Conservation (phyloP, 1,140 invertebrate genomes). For the Zaprionus vittiger region DNA sequence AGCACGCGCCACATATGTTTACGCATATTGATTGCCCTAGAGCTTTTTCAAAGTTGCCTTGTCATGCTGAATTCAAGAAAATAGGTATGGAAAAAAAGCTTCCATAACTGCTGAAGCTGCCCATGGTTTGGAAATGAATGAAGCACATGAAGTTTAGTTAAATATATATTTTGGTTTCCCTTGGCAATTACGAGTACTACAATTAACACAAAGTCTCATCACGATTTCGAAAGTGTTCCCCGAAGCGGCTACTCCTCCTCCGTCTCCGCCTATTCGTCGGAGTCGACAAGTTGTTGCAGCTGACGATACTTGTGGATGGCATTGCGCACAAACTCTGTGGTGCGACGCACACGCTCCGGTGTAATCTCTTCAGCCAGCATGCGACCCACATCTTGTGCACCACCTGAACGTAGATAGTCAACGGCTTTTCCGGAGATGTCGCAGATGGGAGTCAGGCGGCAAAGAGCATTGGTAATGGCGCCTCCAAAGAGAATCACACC, state of each 20-base stretch:
- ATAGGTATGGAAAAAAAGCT: not conserved
- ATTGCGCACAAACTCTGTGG: conserved; percentile 87
- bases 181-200: conserved; percentile 34
- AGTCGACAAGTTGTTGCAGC: conserved; percentile 56
- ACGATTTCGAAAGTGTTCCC: not conserved
- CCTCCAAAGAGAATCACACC: conserved; percentile 86
- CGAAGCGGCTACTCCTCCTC: not conserved
- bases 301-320: conserved; percentile 88
- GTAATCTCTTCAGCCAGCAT: conserved; percentile 81
- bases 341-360: conserved; percentile 86
- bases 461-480: conserved; percentile 86
- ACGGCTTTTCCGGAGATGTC: conserved; percentile 86
- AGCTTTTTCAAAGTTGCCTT: not conserved
- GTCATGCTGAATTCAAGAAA: not conserved
- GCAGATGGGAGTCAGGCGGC: conserved; percentile 88
- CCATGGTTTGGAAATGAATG: not conserved
- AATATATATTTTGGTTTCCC: conserved; percentile 14
- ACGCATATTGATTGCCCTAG: not conserved
- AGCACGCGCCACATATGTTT: not conserved
- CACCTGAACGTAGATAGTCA: conserved; percentile 76
- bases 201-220: conserved; percentile 44
- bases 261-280: not conserved
- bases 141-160: not conserved
- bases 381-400: conserved; percentile 69
- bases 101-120: not conserved